Evolutionary conservation across 2,888 invertebrate genomes (phyloP), one percentile per base, ranked within the genome.

Genomic region (Tipula confusa): DNA sequence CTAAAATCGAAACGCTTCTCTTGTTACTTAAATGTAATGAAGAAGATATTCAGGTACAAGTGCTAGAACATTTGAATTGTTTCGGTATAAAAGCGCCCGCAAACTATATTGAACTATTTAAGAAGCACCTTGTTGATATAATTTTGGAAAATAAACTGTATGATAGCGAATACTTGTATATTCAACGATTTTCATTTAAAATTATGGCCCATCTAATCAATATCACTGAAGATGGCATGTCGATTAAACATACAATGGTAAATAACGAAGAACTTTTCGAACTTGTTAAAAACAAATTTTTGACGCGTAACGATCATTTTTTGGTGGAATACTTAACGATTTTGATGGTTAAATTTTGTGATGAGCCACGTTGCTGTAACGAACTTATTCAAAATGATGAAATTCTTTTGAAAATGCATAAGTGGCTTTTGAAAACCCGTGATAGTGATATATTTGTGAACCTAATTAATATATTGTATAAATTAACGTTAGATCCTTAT

Each of bases 151-250:
- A 84, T 43, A 33, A 83, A 15, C 31, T 85, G 9, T 80, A 31
- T 9, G 83, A 79, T 0, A 84, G 84, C 38, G 33, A 43, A 13
- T 24, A 83, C 4, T 7, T 84, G 0, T 82, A 81, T 29, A 83
- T 85, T 7, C 82, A 81, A 31, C 79, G 84, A 79, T 85, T 85
- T 43, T 81, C 85, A 11, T 36, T 85, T 24, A 84, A 84, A 81
- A 36, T 85, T 0, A 33, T 84, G 2, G 43, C 84, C 9, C 29
- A 83, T 83, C 38, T 84, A n/a, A 83, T 83, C 1, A 29, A 83
- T 29, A 24, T 80, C 5, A 80, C 38, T 5, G 83, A 83, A 43
- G 33, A 83, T 9, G 29, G 43, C 0, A 11, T 29, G 64, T 82
- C 11, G 29, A 24, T 64, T 24, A 82, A 29, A 18, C 79, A 6